Evolutionary conservation across 2,888 invertebrate species (phyloP).

Genomic region (Carabus problematicus): DNA sequence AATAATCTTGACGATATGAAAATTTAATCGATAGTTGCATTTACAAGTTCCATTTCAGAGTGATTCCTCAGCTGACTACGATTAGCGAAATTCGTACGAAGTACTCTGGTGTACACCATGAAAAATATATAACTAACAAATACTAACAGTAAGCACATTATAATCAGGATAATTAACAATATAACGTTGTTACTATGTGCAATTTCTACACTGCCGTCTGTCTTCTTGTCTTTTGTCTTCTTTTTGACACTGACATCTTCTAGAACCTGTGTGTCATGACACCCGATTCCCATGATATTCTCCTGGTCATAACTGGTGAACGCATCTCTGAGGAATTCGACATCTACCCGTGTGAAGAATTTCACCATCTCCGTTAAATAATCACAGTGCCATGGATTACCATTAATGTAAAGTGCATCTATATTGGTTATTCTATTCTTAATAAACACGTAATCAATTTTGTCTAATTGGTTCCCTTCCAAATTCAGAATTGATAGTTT

Average conservation of each 20-base stretch:
- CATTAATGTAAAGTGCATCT: conserved; percentile 26
- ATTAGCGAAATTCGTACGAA: conserved; percentile 5
- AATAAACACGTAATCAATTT: conserved; percentile 27
- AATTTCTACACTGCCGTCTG: background rate
- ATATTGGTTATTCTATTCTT: conserved; percentile 15
- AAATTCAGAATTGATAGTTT: conserved; percentile 29
- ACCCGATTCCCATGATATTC: conserved; percentile 33
- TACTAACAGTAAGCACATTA: conserved; percentile 38
- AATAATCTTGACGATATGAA: background rate
- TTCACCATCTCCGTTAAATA: conserved; percentile 32
- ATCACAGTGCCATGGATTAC: conserved; percentile 38
- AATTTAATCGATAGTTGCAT: conserved; percentile 14
- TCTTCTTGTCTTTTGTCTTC: too few species aligned
- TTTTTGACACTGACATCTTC: conserved; percentile 10
- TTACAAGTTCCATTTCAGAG: conserved; percentile 39
- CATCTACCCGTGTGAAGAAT: conserved; percentile 13
- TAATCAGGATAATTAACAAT: conserved; percentile 32
- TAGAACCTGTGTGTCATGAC: conserved; percentile 15
- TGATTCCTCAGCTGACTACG: conserved; percentile 22
- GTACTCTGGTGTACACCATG: conserved; percentile 23
- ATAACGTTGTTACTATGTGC: conserved; percentile 34
- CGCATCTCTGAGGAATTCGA: conserved; percentile 14
- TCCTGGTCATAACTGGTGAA: conserved; percentile 28
- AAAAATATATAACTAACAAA: conserved; percentile 37
- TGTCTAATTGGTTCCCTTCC: conserved; percentile 30